Evolutionary conservation across 1,140 invertebrate species (phyloP), one percentile per base, ranked within the genome.

Genomic region (Danaus melanippus): DNA sequence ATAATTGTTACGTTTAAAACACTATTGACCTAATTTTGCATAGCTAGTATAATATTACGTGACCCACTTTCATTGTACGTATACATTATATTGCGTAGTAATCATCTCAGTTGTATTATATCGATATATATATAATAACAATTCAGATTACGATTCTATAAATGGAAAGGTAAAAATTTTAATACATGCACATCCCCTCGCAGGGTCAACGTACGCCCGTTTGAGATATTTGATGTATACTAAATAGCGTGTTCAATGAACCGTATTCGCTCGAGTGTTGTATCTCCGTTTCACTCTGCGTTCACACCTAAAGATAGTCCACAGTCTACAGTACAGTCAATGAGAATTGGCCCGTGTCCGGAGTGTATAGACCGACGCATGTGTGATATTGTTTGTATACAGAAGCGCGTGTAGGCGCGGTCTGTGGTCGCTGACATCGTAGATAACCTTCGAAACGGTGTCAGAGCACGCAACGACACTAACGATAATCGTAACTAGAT

Each of bases 391-490:
- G 79, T 82, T 80, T 84, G 78, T 83, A 79, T 77, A 83, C 78
- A 84, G 64, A 78, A 62, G 66, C 69, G 74, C 73, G 70, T 81
- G 79, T 82, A 73, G 76, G 77, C 71, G 75, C 72, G 73, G 65
- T 66, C 68, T 53, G 70, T 85, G 79, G 79, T 85, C 82, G 82
- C 70, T 82, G 82, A 85, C 81, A 74, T 73, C 78, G 72, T 50
- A 70, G 82, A 85, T 85, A 84, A 85, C 80, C 82, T 85, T 82
- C 77, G 72, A 67, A 78, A 74, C 69, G 72, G 74, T 82, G 79
- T 83, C 79, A 77, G 76, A 74, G 71, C 75, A 64, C 45, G 56
- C 42, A 55, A 45, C 50, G 48, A 40, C 21, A 32, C 6, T 32
- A 32, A 32, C 21, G 21, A 32, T 32, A 32, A 32, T 32, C 21